These are phyloP conservation scores for Periphyllus acericola DNA, from an alignment of 2,888 invertebrate genomes.

Conservation along the genomic window DNA sequence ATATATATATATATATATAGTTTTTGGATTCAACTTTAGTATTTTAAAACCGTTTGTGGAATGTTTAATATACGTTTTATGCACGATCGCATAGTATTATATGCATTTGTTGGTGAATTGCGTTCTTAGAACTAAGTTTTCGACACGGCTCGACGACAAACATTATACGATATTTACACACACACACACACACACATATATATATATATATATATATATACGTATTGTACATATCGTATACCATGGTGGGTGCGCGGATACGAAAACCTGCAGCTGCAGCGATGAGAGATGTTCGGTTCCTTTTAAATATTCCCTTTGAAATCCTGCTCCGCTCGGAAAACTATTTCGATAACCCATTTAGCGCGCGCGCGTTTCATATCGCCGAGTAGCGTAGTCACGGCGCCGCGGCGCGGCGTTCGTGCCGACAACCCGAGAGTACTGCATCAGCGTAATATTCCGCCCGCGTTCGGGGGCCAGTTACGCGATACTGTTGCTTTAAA, in stretches of 20 bases:
- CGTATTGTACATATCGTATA: background rate
- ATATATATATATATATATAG: background rate
- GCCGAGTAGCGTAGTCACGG: background rate
- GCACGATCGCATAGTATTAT: background rate
- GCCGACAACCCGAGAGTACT: slow-evolving; percentile 21
- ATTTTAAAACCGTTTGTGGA: background rate
- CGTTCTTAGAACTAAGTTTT: slow-evolving; percentile 11
- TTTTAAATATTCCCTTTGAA: slow-evolving; percentile 47
- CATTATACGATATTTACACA: no score
- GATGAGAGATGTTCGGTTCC: background rate
- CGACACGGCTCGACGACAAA: background rate
- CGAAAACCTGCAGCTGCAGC: background rate
- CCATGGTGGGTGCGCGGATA: background rate
- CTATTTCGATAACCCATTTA: slow-evolving; percentile 33
- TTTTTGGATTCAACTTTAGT: background rate
- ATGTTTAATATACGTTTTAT: background rate
- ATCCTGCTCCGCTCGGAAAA: slow-evolving; percentile 22
- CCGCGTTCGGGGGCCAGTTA: background rate
- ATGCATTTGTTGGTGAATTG: background rate
- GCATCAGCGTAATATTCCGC: background rate
- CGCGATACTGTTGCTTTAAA: background rate
- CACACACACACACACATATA: no score
- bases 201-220: background rate
- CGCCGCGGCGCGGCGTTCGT: background rate
- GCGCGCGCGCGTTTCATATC: background rate